phyloP scores from a whole-genome alignment of 1,140 invertebrate species.

The Pollicipes pollicipes region DNA sequence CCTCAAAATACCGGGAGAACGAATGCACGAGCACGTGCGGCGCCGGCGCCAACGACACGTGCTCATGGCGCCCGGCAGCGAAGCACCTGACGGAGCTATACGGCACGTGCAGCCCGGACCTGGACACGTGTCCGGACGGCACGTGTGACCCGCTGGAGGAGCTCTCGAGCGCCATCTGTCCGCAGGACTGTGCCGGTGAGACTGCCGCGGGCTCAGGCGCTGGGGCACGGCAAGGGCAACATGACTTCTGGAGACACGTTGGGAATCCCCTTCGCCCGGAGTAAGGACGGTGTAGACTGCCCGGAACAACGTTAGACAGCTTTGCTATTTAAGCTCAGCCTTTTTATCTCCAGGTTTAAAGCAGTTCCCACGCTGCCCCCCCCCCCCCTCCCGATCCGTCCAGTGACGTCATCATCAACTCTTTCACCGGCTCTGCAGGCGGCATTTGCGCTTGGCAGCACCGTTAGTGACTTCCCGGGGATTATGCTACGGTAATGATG shows the following conservation, averaged over 20 bases:
- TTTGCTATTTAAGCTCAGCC: too few species aligned
- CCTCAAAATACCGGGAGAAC: conserved; percentile 2
- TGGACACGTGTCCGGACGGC: conserved; percentile 42
- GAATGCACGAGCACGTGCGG: conserved; percentile 11
- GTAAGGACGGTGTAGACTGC: too few species aligned
- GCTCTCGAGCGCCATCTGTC: conserved; percentile 37
- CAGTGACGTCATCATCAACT: too few species aligned
- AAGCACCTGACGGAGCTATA: conserved; percentile 24
- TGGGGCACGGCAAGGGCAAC: too few species aligned
- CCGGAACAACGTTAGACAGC: not conserved
- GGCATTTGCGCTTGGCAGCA: too few species aligned
- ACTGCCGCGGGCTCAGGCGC: conserved; percentile 11
- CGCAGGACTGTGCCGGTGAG: conserved; percentile 47
- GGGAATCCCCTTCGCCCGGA: too few species aligned
- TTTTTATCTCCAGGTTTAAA: too few species aligned
- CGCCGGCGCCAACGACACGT: conserved; percentile 1
- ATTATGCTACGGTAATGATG: too few species aligned
- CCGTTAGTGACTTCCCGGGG: too few species aligned
- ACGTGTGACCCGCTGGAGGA: conserved; percentile 48
- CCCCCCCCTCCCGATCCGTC: not conserved
- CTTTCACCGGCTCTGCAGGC: too few species aligned
- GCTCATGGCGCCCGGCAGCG: conserved; percentile 8
- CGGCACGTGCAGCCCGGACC: conserved; percentile 15
- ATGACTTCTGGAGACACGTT: too few species aligned
- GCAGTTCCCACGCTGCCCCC: not conserved